phyloP scores from a whole-genome alignment of 2,888 invertebrate species.

The Napeogenes inachia region DNA sequence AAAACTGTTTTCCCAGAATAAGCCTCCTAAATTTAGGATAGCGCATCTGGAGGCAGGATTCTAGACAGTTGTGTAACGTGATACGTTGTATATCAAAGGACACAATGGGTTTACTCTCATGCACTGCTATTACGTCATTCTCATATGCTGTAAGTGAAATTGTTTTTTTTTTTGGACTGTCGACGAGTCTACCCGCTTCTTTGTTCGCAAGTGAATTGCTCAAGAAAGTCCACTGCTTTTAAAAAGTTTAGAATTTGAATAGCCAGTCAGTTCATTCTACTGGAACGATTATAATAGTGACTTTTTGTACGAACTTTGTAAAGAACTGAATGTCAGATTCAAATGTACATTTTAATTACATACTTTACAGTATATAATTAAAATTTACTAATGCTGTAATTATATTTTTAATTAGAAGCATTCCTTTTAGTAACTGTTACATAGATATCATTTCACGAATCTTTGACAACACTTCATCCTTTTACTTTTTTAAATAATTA shows the following conservation, averaged over 20 bases:
- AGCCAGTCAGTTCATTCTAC: slow-evolving; percentile 5
- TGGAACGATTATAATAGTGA: slow-evolving; percentile 6
- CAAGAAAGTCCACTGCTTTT: slow-evolving; percentile 24
- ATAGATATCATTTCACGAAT: no score
- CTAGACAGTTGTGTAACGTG: slow-evolving; percentile 44
- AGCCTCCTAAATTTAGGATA: slow-evolving; percentile 40
- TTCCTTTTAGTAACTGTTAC: not conserved
- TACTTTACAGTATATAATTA: not conserved
- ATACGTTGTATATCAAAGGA: slow-evolving; percentile 43
- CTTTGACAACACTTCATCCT: no score
- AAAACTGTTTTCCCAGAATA: slow-evolving; percentile 33
- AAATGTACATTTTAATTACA: slow-evolving; percentile 6
- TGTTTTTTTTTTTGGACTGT: slow-evolving; percentile 26
- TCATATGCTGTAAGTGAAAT: slow-evolving; percentile 26
- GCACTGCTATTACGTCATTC: slow-evolving; percentile 34
- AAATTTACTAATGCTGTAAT: not conserved
- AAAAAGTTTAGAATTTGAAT: slow-evolving; percentile 17
- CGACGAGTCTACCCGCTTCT: slow-evolving; percentile 21
- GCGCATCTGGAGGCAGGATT: slow-evolving; percentile 49
- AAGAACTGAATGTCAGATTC: slow-evolving; percentile 3
- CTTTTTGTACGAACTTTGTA: slow-evolving; percentile 3
- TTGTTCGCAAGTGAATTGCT: slow-evolving; percentile 26
- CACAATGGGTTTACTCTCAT: slow-evolving; percentile 41
- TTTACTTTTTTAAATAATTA: no score
- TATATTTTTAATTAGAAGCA: not conserved